Evolutionary conservation across 2,888 invertebrate species (phyloP).

Genomic region (Spodoptera littoralis): DNA sequence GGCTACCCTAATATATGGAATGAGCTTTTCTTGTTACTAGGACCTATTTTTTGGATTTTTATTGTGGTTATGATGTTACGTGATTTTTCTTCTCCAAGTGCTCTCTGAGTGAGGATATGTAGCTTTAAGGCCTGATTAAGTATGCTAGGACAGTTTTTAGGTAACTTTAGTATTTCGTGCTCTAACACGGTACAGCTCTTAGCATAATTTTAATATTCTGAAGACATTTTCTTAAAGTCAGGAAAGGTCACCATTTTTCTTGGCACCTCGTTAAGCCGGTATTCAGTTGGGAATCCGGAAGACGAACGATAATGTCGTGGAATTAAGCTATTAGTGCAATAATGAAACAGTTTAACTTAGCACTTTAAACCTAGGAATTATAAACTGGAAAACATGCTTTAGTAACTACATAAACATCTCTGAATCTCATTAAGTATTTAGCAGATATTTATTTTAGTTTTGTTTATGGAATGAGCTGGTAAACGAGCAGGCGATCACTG

Average conservation of each 20-base stretch:
- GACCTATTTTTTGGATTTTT: constrained; percentile 48
- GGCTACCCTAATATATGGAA: constrained; percentile 50
- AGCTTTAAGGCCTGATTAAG: constrained; percentile 8
- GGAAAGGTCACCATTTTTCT: constrained; percentile 15
- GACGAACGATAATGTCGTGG: constrained; percentile 29
- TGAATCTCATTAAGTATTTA: too few relatives aligned
- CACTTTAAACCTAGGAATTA: not conserved
- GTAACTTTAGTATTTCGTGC: constrained; percentile 3
- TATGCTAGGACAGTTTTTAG: constrained; percentile 21
- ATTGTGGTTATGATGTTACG: constrained; percentile 44
- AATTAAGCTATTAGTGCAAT: constrained; percentile 21
- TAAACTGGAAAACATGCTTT: not conserved
- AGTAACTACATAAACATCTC: too few relatives aligned
- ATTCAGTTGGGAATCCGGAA: constrained; percentile 6
- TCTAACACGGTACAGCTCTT: constrained; percentile 28
- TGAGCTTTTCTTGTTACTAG: constrained; percentile 54
- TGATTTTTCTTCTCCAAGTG: constrained; percentile 33
- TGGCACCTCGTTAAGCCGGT: constrained; percentile 13
- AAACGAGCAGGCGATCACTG: too few relatives aligned
- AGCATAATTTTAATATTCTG: constrained; percentile 16
- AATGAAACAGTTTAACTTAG: constrained; percentile 6
- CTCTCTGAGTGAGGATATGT: constrained; percentile 14
- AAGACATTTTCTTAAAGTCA: not conserved
- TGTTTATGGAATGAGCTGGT: too few relatives aligned
- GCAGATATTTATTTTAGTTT: too few relatives aligned